Evolutionary conservation across 2,888 invertebrate species (phyloP).

Genomic region (Leptinotarsa rubiginosa): DNA sequence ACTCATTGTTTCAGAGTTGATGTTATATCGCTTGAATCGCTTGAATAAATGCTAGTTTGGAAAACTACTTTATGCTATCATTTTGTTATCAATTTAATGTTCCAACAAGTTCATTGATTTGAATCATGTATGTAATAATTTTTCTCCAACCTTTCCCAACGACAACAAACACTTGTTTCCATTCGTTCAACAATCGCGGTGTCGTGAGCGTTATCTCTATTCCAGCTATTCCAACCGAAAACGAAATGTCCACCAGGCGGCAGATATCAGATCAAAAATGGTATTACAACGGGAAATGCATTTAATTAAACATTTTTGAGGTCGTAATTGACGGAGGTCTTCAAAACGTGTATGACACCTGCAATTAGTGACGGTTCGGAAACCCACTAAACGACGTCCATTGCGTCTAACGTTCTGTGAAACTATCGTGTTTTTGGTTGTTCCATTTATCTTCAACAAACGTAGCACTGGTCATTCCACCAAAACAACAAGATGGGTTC

Average conservation of each 20-base stretch:
- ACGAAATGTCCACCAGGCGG: conserved; percentile 31
- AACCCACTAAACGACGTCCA: conserved; percentile 60
- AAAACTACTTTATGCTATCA: too few relatives aligned
- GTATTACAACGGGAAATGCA: conserved; percentile 65
- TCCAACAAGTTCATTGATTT: too few relatives aligned
- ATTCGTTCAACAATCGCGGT: background rate
- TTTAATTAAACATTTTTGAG: conserved; percentile 65
- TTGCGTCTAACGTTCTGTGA: conserved; percentile 23
- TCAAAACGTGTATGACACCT: conserved; percentile 64
- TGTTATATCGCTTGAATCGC: too few relatives aligned
- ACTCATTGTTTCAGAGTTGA: too few relatives aligned
- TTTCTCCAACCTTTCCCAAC: background rate
- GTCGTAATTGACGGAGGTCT: conserved; percentile 62
- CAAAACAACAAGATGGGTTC: background rate
- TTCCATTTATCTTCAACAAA: conserved; percentile 1
- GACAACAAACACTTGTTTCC: background rate
- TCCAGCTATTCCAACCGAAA: conserved; percentile 1
- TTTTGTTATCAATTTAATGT: too few relatives aligned
- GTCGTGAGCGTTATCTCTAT: background rate
- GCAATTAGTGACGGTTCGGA: conserved; percentile 65
- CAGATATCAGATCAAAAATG: conserved; percentile 62
- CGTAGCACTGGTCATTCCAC: conserved; percentile 4
- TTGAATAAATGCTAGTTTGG: too few relatives aligned
- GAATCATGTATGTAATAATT: background rate
- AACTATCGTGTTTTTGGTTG: conserved; percentile 6